Percentiles rank a stretch among this genome's conserved stretches.
Evolutionary conservation across 2,113 vertebrate species (phyloP).

Genomic region (Rhineura floridana): DNA sequence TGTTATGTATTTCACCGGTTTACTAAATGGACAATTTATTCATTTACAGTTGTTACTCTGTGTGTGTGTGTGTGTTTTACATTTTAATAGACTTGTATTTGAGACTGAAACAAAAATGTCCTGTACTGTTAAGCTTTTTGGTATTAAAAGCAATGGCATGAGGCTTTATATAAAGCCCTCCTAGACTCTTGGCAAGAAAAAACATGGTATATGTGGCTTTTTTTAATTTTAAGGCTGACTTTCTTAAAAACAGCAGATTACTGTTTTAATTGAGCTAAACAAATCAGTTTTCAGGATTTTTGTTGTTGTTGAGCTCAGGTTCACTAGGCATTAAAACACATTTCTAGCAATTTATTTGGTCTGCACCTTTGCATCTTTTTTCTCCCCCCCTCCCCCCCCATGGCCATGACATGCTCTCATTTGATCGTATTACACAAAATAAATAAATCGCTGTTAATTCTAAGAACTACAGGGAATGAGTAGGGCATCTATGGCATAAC

Average conservation of each 20-base stretch:
- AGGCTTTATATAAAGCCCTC: constrained; percentile 70
- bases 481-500: constrained; percentile 73
- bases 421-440: constrained; percentile 79
- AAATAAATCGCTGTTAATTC: constrained; percentile 81
- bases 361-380: constrained; percentile 65
- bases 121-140: constrained; percentile 77
- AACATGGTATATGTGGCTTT: constrained; percentile 34
- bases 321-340: constrained; percentile 70
- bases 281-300: constrained; percentile 67
- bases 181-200: constrained; percentile 61
- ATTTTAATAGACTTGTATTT: constrained; percentile 77
- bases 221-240: constrained; percentile 65
- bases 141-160: constrained; percentile 69
- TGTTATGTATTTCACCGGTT: constrained; percentile 77
- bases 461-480: constrained; percentile 73
- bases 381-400: constrained; percentile 68
- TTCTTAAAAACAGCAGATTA: constrained; percentile 59
- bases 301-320: constrained; percentile 60
- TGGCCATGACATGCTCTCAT: constrained; percentile 75
- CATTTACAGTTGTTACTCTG: constrained; percentile 71
- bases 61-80: constrained; percentile 37
- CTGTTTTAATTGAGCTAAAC: constrained; percentile 61
- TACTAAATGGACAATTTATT: constrained; percentile 76
- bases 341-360: constrained; percentile 78
- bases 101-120: constrained; percentile 74